Conservation (phyloP, 2,113 vertebrate species). For the Trichechus manatus region DNA sequence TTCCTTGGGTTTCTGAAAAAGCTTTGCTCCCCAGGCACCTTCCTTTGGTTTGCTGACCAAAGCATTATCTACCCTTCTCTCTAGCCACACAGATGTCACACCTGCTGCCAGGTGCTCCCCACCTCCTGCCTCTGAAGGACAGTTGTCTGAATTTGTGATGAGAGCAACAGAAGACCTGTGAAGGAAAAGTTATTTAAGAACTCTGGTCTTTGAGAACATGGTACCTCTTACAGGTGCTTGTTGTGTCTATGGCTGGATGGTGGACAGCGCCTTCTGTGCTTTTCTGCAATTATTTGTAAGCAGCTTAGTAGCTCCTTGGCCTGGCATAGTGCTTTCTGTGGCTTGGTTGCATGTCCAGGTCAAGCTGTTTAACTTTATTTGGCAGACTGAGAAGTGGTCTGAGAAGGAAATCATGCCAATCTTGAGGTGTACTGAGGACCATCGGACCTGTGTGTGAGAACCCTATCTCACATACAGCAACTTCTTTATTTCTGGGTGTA, state of each 20-base stretch:
- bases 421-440: not conserved
- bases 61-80: slow-evolving; percentile 39
- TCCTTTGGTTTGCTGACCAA: slow-evolving; percentile 42
- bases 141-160: not conserved
- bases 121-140: not conserved
- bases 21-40: slow-evolving; percentile 56
- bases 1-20: slow-evolving; percentile 79
- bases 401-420: rapidly evolving
- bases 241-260: not conserved
- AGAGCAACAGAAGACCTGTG: not conserved
- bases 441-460: not conserved
- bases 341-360: not conserved
- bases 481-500: not conserved
- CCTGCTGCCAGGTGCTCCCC: not conserved
- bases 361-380: not conserved
- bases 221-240: not conserved
- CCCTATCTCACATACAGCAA: no score
- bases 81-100: not conserved
- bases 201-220: not conserved
- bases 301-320: not conserved
- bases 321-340: no score
- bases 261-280: not conserved
- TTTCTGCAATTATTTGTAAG: not conserved
- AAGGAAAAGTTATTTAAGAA: not conserved
- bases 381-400: not conserved